Evolutionary conservation across 2,113 vertebrate species (phyloP).

Genomic region (Arizona elegans): DNA sequence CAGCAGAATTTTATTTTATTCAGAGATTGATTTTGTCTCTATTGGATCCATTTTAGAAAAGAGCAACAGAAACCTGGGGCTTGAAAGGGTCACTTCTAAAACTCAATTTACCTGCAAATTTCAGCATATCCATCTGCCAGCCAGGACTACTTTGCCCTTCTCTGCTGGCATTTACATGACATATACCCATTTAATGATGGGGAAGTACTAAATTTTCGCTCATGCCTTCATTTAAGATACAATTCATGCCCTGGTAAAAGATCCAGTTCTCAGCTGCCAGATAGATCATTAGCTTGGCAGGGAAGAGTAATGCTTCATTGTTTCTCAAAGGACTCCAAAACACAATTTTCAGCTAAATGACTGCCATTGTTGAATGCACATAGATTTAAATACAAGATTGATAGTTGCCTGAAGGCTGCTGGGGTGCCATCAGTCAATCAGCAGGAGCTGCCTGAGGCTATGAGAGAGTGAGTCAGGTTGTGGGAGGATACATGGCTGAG

Average conservation of each 20-base stretch:
- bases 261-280: neutral
- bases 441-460: neutral
- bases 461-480: constrained; percentile 4
- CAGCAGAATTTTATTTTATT: neutral
- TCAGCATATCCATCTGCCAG: neutral
- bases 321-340: neutral
- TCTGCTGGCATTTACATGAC: neutral
- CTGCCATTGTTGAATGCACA: neutral
- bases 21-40: neutral
- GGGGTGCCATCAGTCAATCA: neutral
- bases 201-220: neutral
- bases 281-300: neutral
- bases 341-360: neutral
- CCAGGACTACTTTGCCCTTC: neutral
- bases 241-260: neutral
- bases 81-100: neutral
- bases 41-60: neutral
- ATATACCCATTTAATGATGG: neutral
- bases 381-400: neutral
- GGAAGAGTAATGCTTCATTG: neutral
- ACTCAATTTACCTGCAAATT: neutral
- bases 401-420: accelerated
- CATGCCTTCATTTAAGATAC: neutral
- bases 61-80: neutral
- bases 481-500: neutral